Base-by-base conservation (phyloP, 2,797 vertebrate species). In the Alcedo atthis region DNA sequence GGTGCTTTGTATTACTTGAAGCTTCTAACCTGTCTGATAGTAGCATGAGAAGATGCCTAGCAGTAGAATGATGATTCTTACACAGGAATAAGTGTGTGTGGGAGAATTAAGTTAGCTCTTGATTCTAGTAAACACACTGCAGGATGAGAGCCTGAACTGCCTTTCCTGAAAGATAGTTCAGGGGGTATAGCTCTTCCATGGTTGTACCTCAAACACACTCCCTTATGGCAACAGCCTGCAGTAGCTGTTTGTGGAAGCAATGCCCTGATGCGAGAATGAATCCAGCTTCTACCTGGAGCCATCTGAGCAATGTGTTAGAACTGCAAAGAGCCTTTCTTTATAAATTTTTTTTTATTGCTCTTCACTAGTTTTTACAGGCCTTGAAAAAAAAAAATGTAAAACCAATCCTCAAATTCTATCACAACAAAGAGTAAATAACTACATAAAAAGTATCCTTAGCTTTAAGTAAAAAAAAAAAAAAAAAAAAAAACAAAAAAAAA, bases 341-440 rank as follows among this genome's bases (percentile, higher is more conserved):
- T 15, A 40, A 40, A 6, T 48, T 51, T 6, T 48, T 76, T 54
- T 94, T 95, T 74, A 95, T 97, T 95, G 84, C 57, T 90, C 5
- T 37, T 89, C 59, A 28, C 14, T 40, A 32, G 17, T 61, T 90
- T 90, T 85, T 75, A 96, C 83, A 81, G 66, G 68, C 17, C 33
- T 95, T 54, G 14, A 92, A 45, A 73, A 88, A 90, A 91, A 71
- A 33, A 33, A 64, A 63, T 74, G 92, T 35, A 40, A 90, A 95
- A 96, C 15, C 61, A 70, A 37, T 48, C 10, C 42, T 64, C 26
- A 32, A 55, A 76, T 81, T 89, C 28, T 68, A 49, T 62, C 37
- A 84, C 3, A 10, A 81, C 16, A 15, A 64, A 46, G 9, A 75
- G 8, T 81, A 83, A 66, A 20, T 55, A 67, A 74, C 49, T 79